Percentiles rank a stretch among this genome's conserved stretches.
These are phyloP conservation scores for Rhyacophila evoluta DNA, from an alignment of 2,888 invertebrate genomes.

Conservation along the genomic window DNA sequence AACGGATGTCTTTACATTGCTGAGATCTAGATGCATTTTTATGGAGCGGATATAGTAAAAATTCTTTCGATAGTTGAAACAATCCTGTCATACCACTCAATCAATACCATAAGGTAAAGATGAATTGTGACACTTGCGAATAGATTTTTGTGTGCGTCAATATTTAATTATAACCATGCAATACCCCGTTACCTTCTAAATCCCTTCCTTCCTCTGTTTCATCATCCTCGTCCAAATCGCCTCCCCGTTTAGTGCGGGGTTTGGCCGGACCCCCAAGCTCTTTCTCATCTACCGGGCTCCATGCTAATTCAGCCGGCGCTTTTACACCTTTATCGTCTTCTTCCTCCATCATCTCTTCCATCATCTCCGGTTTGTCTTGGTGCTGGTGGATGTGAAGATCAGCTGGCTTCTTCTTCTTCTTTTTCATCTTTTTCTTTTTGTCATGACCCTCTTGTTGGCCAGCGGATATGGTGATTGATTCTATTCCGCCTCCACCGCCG, in stretches of 20 bases:
- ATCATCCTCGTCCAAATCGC: constrained; percentile 26
- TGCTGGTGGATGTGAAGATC: constrained; percentile 64
- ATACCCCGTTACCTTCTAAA: constrained; percentile 47
- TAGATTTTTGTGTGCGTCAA: not conserved
- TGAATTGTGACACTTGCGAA: not conserved
- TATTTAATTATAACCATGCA: constrained; percentile 29
- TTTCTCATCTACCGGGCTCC: constrained; percentile 33
- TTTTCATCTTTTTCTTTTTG: constrained; percentile 64
- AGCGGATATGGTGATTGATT: constrained; percentile 65
- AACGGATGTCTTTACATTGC: too few relatives aligned
- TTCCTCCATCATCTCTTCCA: constrained; percentile 57
- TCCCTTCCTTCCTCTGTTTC: constrained; percentile 33
- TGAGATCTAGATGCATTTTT: too few relatives aligned
- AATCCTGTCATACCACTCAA: too few relatives aligned
- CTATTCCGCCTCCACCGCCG: constrained; percentile 60
- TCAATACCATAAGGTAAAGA: too few relatives aligned
- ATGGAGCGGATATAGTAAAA: too few relatives aligned
- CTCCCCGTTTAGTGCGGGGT: constrained; percentile 51
- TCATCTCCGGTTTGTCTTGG: constrained; percentile 59
- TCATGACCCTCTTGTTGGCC: constrained; percentile 62
- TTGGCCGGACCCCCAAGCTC: constrained; percentile 48
- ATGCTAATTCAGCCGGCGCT: not conserved
- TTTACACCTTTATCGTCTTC: constrained; percentile 63
- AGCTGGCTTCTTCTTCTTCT: constrained; percentile 62
- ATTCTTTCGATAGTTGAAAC: too few relatives aligned